Evolutionary conservation across 2,113 vertebrate genomes (phyloP), one percentile per base, ranked within the genome.

Genomic region (Oophaga pumilio): DNA sequence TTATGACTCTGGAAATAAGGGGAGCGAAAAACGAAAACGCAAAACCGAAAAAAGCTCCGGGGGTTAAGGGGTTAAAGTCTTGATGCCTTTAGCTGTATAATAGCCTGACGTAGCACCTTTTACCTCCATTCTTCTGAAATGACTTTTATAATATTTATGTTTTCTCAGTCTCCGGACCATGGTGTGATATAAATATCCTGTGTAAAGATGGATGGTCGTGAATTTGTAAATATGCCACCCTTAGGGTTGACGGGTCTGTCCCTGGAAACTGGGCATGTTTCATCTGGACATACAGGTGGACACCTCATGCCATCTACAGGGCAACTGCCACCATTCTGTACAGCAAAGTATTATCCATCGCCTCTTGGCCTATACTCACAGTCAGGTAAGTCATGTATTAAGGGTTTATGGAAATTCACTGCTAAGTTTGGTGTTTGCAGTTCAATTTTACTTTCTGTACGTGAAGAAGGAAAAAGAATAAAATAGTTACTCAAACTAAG

Each of bases 131-230:
- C 1, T 49, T 13, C 7, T 43, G 11, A 43, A 73, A 43, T 73
- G 66, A 0, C 6, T 33, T 71, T 20, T 20, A 11, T 74, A 8
- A 22, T 20, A 22, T 53, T 6, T 69, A 52, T 68, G 17, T 82
- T 15, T 10, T 28, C 24, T 83, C 24, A 83, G 81, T 28, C 57
- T 82, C 7, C 82, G 69, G 13, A 84, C 24, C 81, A 88, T 88
- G 87, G 60, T 66, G 18, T 59, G 17, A 49, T 82, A 64, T 18
- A 90, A 90, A 88, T 64, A 76, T 15, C 87, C 89, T 69, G 89
- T 93, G 93, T 95, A 95, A 97, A 94, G 96, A 99, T 98, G 97
- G 97, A 98, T 98, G 97, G 97, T 95, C 95, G 97, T 96, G 97
- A 99, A 95, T 98, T 98, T 91, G 96, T 98, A 90, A 97, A 97